Evolutionary conservation across 2,888 invertebrate species (phyloP), one percentile per base, ranked within the genome.

Genomic region (Hirudinaria manillensis): DNA sequence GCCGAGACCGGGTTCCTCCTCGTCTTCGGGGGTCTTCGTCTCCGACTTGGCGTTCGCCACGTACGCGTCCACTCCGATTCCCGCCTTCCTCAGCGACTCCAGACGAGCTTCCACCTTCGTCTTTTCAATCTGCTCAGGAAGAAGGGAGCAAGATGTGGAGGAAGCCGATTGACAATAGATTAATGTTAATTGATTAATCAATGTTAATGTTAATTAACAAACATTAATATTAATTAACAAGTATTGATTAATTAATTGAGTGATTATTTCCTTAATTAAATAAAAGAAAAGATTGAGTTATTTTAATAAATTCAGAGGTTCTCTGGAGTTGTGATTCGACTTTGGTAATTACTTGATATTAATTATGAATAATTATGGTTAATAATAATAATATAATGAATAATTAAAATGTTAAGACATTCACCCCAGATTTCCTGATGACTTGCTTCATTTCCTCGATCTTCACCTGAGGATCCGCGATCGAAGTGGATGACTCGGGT

Each of bases 361-460:
- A n/a, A n/a, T n/a, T n/a, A n/a, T n/a, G n/a, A n/a, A n/a, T n/a
- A n/a, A n/a, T n/a, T n/a, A n/a, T n/a, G n/a, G n/a, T n/a, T n/a
- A n/a, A n/a, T n/a, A n/a, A n/a, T n/a, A n/a, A n/a, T n/a, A n/a
- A n/a, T 38, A 6, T 38, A 38, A 45, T 45, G 10, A 45, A 7
- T 7, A 45, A 45, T 45, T 45, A 45, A 45, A 1, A 45, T 45
- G 10, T 45, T 16, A 1, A n/a, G 70, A 45, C n/a, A 71, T 70
- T 32, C n/a, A 75, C 75, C 51, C 56, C 67, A 45, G 72, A 55
- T 34, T 75, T 75, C 38, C 75, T 61, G 36, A 75, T 75, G n/a
- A 72, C 36, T 51, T 75, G 75, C 24, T 66, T 71, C 75, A 75
- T 71, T 61, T 75, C 75, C 16, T 75, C 75, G 24, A 65, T 61